Evolutionary conservation across 2,888 invertebrate genomes (phyloP).

Genomic region (Cheilosia variabilis): DNA sequence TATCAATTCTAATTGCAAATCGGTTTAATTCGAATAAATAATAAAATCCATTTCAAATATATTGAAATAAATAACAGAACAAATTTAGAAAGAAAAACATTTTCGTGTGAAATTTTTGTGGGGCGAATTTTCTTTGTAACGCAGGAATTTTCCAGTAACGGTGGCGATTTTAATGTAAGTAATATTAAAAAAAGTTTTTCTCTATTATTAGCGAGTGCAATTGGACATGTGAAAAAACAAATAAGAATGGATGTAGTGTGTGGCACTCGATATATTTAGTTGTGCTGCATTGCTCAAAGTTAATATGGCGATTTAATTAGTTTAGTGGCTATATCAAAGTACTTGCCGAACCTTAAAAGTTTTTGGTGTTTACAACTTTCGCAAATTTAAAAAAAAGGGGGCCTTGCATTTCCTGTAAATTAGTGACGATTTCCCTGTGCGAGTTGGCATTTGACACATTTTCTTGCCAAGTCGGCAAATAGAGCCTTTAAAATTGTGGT

Average conservation of each 20-base stretch:
- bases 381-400: not conserved
- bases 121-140: conserved; percentile 43
- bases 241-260: conserved; percentile 17
- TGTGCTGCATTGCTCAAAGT: conserved; percentile 22
- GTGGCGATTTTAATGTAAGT: conserved; percentile 60
- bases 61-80: conserved; percentile 23
- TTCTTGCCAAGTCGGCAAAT: not conserved
- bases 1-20: conserved; percentile 45
- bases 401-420: conserved; percentile 4
- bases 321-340: conserved; percentile 7
- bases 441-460: conserved; percentile 32
- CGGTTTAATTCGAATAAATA: conserved; percentile 12
- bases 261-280: conserved; percentile 6
- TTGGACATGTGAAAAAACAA: conserved; percentile 33
- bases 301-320: conserved; percentile 22
- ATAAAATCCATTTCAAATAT: conserved; percentile 12
- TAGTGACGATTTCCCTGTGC: conserved; percentile 32
- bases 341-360: conserved; percentile 1
- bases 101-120: conserved; percentile 30
- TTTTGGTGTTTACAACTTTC: not conserved
- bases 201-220: conserved; percentile 7
- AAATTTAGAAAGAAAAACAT: conserved; percentile 15
- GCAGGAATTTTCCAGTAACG: conserved; percentile 43
- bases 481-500: conserved; percentile 1
- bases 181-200: conserved; percentile 26